A percentile compares a stretch with the other conserved stretches of the same genome.
phyloP scores from a whole-genome alignment of 2,888 invertebrate species.

The Amphipyra tragopoginis region DNA sequence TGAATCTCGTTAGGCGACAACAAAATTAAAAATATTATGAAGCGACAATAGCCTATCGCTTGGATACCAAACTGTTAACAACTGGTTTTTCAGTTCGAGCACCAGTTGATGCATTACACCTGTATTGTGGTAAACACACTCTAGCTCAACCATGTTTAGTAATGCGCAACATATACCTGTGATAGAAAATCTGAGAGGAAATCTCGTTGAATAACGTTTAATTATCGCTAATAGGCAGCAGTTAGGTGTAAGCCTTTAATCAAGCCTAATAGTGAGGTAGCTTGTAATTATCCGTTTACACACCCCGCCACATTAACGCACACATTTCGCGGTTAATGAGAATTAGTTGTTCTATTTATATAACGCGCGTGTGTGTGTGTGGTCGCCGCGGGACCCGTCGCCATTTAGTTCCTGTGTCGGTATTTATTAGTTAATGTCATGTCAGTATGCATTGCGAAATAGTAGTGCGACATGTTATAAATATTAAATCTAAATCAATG shows the following conservation, averaged over 20 bases:
- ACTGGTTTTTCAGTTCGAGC: no score
- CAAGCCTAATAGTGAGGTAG: conserved; percentile 2
- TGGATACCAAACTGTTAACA: no score
- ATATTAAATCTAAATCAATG: no score
- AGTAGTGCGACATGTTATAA: no score
- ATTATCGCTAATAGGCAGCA: conserved; percentile 1
- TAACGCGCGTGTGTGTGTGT: background rate
- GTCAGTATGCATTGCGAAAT: no score
- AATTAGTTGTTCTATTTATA: conserved; percentile 12
- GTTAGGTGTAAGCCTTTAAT: conserved; percentile 18
- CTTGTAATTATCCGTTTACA: conserved; percentile 4
- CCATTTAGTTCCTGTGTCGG: background rate
- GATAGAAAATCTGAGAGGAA: background rate
- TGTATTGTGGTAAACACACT: no score
- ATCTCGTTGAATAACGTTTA: conserved; percentile 2
- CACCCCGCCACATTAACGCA: conserved; percentile 12
- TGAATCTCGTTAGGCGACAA: background rate
- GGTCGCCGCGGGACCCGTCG: background rate
- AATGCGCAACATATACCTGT: no score
- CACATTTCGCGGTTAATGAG: conserved; percentile 10
- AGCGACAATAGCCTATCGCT: background rate
- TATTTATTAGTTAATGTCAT: no score
- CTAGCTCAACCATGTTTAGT: no score
- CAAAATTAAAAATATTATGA: background rate
- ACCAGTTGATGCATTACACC: no score